These are phyloP conservation scores for Pholis gunnellus DNA, from an alignment of 2,113 vertebrate genomes.

Conservation along the genomic window DNA sequence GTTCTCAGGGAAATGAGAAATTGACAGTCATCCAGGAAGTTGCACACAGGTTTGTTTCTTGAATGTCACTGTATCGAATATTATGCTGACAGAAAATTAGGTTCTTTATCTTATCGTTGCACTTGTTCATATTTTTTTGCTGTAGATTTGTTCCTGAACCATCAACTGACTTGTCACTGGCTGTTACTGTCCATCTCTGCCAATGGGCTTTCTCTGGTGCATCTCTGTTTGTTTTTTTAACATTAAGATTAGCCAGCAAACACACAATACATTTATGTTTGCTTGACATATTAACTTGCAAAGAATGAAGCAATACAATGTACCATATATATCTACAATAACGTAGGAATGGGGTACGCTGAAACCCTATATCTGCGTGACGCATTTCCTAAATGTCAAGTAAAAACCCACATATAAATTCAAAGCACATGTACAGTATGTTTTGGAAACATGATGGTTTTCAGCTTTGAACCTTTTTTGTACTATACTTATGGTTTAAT, in stretches of 20 bases:
- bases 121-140: not conserved
- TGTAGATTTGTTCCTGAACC: not conserved
- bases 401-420: conserved; percentile 36
- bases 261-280: not conserved
- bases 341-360: not conserved
- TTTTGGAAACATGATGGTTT: conserved; percentile 28
- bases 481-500: conserved; percentile 2
- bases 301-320: not conserved
- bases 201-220: not conserved
- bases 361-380: conserved; percentile 36
- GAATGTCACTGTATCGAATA: not conserved
- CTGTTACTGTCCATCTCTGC: not conserved
- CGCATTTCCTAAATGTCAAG: conserved; percentile 8
- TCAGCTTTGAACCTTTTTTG: conserved; percentile 16
- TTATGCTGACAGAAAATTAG: not conserved
- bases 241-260: not conserved
- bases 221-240: not conserved
- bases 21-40: not conserved
- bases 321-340: not conserved
- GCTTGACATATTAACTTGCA: not conserved
- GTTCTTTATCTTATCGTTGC: not conserved
- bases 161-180: not conserved
- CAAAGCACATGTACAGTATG: conserved; percentile 46
- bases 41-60: not conserved
- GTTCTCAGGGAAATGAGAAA: not conserved